Conservation (phyloP, 1,140 invertebrate species). For the Globodera rostochiensis region DNA sequence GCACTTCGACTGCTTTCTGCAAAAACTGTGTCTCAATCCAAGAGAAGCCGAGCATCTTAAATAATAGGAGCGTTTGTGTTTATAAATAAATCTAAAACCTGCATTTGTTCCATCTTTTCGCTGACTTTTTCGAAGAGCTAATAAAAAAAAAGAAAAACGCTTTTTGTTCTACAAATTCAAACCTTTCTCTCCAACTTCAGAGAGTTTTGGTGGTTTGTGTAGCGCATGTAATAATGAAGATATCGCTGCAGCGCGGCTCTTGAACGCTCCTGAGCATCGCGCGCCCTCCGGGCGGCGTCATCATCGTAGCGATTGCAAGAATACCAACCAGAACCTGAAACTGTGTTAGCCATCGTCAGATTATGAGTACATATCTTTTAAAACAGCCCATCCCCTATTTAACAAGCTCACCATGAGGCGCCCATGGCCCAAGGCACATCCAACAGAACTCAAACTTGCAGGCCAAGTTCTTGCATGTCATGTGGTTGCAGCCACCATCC, state of each 20-base stretch:
- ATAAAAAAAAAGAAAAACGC: slow-evolving; percentile 16
- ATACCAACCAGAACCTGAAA: slow-evolving; percentile 71
- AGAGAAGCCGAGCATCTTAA: slow-evolving; percentile 83
- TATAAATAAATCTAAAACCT: neutral
- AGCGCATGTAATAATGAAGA: slow-evolving; percentile 96
- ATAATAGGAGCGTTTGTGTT: neutral
- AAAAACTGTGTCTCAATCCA: slow-evolving; percentile 99
- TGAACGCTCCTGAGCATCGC: slow-evolving; percentile 89
- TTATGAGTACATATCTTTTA: no score
- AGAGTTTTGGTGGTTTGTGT: slow-evolving; percentile 99
- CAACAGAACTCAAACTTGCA: slow-evolving; percentile 98
- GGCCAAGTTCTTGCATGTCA: slow-evolving; percentile 98
- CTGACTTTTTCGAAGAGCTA: slow-evolving; percentile 74
- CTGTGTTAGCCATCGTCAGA: neutral
- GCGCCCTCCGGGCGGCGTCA: slow-evolving; percentile 89
- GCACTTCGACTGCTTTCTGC: slow-evolving; percentile 94
- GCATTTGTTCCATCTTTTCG: slow-evolving; percentile 72
- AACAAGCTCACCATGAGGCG: slow-evolving; percentile 79
- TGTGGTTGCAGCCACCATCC: slow-evolving; percentile 88
- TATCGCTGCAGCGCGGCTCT: slow-evolving; percentile 87
- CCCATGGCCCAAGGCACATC: slow-evolving; percentile 98
- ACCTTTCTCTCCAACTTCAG: slow-evolving; percentile 94
- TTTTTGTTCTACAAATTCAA: neutral
- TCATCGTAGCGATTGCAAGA: slow-evolving; percentile 98
- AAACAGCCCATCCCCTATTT: neutral